Evolutionary conservation across 2,888 invertebrate genomes (phyloP), one percentile per base, ranked within the genome.

Genomic region (Trichopria drosophilae): DNA sequence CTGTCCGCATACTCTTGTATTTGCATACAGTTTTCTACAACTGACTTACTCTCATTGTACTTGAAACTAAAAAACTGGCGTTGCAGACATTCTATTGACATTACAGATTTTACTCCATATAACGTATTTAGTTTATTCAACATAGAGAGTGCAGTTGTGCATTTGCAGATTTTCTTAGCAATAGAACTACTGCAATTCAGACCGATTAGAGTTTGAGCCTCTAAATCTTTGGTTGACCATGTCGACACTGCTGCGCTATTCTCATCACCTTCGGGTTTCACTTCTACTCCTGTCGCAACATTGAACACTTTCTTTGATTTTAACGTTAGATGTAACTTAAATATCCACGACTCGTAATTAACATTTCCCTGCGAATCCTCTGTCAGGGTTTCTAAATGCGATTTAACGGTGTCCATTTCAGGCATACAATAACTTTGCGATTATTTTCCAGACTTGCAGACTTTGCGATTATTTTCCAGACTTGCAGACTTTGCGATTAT

Each of bases 61-160:
- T 50, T 45, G 26, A 48, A 63, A 22, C 52, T 44, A 29, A 65
- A 64, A 44, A 65, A 65, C 5, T 35, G 20, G 39, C 57, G 39
- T 53, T 56, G 56, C 23, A 61, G 55, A 7, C 41, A 46, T 40
- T 61, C 59, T 23, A 60, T 15, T 12, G 48, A 45, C 12, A 47
- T n/a, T 13, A 52, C 53, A 28, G 54, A 51, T 40, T 51, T 61
- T 31, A 46, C 60, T 9, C 53, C 55, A 31, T 59, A 58, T 24
- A 54, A 31, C 2, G n/a, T 54, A 28, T 55, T 45, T 29, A 61
- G 22, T 39, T 57, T 58, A 24, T 48, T 18, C 4, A 59, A 16
- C 62, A 59, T 61, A 12, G 10, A 2, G 12, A 34, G n/a, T 6
- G 59, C 40, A 1, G 60, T 19, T 37, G 54, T n/a, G 48, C 62